These are phyloP conservation scores for Brachionus calyciflorus DNA, from an alignment of 1,140 invertebrate genomes.

Conservation along the genomic window DNA sequence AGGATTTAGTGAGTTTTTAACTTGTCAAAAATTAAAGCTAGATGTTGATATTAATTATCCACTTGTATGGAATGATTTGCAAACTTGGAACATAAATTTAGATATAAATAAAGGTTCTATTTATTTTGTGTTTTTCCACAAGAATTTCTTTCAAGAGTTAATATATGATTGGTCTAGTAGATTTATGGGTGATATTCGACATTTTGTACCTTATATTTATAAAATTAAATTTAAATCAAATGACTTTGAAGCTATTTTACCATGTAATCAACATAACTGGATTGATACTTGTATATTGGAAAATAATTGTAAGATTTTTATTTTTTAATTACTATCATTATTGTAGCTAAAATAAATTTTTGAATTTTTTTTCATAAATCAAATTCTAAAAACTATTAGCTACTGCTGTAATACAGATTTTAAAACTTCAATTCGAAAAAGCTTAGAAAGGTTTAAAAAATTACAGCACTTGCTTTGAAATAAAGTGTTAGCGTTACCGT, in stretches of 20 bases:
- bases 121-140: constrained; percentile 86
- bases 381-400: too few species aligned
- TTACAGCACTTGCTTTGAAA: too few species aligned
- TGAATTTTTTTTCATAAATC: too few species aligned
- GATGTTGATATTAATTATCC: constrained; percentile 82
- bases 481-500: too few species aligned
- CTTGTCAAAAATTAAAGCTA: constrained; percentile 91
- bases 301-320: constrained; percentile 66
- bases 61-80: constrained; percentile 86
- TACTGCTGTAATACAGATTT: too few species aligned
- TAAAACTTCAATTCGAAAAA: too few species aligned
- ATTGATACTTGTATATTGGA: constrained; percentile 78
- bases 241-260: constrained; percentile 83
- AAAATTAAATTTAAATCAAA: constrained; percentile 84
- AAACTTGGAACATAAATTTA: constrained; percentile 82
- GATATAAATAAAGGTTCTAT: constrained; percentile 89
- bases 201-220: constrained; percentile 96
- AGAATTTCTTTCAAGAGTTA: constrained; percentile 90
- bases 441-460: too few species aligned
- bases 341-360: too few species aligned
- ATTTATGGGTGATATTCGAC: constrained; percentile 77
- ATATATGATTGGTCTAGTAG: constrained; percentile 94
- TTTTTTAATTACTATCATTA: not conserved
- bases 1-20: constrained; percentile 78
- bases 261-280: constrained; percentile 97